Evolutionary conservation across 2,797 vertebrate species (phyloP).

Genomic region (Microctenopoma lineatum): DNA sequence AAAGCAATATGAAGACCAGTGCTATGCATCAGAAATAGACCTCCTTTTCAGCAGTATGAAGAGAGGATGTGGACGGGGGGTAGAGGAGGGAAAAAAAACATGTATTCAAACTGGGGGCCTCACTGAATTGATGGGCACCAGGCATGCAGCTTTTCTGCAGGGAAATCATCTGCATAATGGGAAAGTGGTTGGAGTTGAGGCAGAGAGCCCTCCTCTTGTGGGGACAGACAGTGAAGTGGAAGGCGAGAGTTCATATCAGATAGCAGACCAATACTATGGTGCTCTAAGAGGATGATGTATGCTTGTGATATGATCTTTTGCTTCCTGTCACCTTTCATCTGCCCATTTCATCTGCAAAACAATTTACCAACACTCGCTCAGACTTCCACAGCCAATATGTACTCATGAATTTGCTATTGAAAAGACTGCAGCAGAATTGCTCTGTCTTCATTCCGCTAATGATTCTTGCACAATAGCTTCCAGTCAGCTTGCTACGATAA

Average conservation of each 20-base stretch:
- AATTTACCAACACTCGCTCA: slow-evolving; percentile 69
- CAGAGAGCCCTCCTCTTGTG: slow-evolving; percentile 74
- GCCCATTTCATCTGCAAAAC: slow-evolving; percentile 69
- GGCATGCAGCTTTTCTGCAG: slow-evolving; percentile 71
- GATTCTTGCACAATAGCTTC: slow-evolving; percentile 51
- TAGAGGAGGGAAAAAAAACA: slow-evolving; percentile 11
- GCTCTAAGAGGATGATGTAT: slow-evolving; percentile 53
- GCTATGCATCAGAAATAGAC: slow-evolving; percentile 78
- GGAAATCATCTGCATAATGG: slow-evolving; percentile 84
- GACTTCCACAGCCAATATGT: slow-evolving; percentile 35
- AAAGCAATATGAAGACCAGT: slow-evolving; percentile 66
- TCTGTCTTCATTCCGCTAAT: slow-evolving; percentile 52
- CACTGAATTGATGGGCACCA: slow-evolving; percentile 78
- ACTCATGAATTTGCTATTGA: slow-evolving; percentile 55
- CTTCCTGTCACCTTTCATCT: slow-evolving; percentile 58
- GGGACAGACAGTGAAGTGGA: slow-evolving; percentile 73
- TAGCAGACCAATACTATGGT: slow-evolving; percentile 56
- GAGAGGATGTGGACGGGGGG: slow-evolving; percentile 26
- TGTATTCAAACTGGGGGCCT: slow-evolving; percentile 73
- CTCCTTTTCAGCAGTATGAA: slow-evolving; percentile 70
- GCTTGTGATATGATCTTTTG: slow-evolving; percentile 44
- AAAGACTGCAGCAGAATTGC: slow-evolving; percentile 38
- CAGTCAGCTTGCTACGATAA: slow-evolving; percentile 40
- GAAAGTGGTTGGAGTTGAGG: slow-evolving; percentile 78
- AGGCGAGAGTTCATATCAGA: slow-evolving; percentile 69